Evolutionary conservation across 2,888 invertebrate genomes (phyloP), one percentile per base, ranked within the genome.

Genomic region (Calameuta filiformis): DNA sequence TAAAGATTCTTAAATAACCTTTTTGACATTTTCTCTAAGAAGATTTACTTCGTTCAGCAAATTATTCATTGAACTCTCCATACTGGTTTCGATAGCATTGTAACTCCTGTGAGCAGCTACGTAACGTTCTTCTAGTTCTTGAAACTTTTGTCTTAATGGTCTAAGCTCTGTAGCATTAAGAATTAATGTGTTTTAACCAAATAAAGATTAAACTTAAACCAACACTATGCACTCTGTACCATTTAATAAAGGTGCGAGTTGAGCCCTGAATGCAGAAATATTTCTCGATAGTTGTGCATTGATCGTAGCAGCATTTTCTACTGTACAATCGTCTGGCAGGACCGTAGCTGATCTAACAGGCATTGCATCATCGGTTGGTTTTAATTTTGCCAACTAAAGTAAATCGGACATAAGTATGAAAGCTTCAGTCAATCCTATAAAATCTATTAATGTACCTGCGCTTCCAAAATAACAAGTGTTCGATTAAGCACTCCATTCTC

Each of bases 401-500:
- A 56, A 23, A 56, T 23, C 6, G 23, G 56, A 23, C 23, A 9
- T 23, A 23, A 56, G 23, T 56, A 56, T 9, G 9, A 56, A 56
- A 23, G 9, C 56, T 56, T 56, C 23, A 23, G 9, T 56, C 2
- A 23, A 23, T 56, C 56, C 56, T 23, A 56, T 23, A 56, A 9
- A 23, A 56, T 56, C 9, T 56, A 56, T 23, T 2, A 23, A 9
- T 23, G 6, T 56, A 94, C 94, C 90, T 94, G 93, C 74, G 94
- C 93, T 81, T 94, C 93, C 73, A 98, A 92, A 76, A 97, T 95
- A 87, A 96, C 96, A 78, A 95, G 92, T 0, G 97, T 97, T 79
- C 97, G 93, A 23, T 94, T 93, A 71, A 97, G 92, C 71, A 97
- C 94, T 12, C 96, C 96, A 56, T 94, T 93, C 91, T 98, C 97